Conservation (phyloP, 2,888 invertebrate species). For the Aphidoletes aphidimyza region DNA sequence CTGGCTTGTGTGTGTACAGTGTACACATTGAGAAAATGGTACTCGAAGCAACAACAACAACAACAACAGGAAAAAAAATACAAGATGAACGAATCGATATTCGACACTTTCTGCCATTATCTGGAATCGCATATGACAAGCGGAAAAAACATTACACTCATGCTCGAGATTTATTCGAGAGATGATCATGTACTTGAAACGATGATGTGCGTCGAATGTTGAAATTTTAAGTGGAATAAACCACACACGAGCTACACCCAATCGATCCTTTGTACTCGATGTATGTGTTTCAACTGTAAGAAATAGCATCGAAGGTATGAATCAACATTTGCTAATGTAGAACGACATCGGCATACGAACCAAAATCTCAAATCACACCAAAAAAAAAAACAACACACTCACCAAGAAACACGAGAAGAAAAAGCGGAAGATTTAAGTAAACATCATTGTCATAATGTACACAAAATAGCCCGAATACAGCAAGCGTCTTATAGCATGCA, state of each 20-base stretch:
- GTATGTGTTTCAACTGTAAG: background rate
- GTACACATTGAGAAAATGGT: background rate
- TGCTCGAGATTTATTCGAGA: background rate
- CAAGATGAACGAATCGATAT: too few species aligned
- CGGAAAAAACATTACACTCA: background rate
- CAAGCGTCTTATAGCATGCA: background rate
- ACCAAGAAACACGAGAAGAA: too few species aligned
- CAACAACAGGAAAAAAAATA: background rate
- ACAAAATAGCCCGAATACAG: background rate
- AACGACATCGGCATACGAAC: background rate
- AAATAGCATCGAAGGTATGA: background rate
- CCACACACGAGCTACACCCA: slow-evolving; percentile 1
- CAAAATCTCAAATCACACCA: slow-evolving; percentile 3
- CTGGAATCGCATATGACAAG: slow-evolving; percentile 43
- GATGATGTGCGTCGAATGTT: background rate
- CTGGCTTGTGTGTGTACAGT: background rate
- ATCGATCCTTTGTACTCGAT: background rate
- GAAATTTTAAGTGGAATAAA: background rate
- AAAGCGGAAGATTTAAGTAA: background rate
- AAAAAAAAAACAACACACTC: background rate
- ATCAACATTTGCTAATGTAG: background rate
- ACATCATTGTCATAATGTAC: slow-evolving; percentile 34
- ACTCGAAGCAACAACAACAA: background rate
- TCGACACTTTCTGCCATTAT: slow-evolving; percentile 20
- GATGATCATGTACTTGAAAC: slow-evolving; percentile 7